Evolutionary conservation across 37 sponge, comb jelly and placozoan species (phyloP).

Genomic region (Amphimedon queenslandica): DNA sequence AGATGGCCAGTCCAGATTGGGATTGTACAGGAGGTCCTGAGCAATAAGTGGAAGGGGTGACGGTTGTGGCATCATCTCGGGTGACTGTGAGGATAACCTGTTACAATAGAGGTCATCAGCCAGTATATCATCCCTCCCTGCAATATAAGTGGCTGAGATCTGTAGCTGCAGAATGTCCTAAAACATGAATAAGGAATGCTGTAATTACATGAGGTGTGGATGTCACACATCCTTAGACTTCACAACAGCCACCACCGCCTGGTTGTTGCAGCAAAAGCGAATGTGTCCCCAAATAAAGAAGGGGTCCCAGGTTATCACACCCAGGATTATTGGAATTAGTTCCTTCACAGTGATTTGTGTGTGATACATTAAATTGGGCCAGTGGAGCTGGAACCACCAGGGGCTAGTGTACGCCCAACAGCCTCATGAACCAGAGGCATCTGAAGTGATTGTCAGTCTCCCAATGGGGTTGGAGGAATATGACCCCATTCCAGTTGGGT

Average conservation of each 20-base stretch:
- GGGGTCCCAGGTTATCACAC: constrained; percentile 33
- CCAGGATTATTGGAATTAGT: constrained; percentile 28
- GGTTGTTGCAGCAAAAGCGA: constrained; percentile 33
- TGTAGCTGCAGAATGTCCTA: constrained; percentile 6
- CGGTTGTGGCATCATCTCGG: neutral
- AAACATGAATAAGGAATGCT: constrained; percentile 26
- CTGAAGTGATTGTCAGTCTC: constrained; percentile 11
- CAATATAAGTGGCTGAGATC: constrained; percentile 1
- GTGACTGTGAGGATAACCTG: neutral
- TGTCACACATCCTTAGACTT: constrained; percentile 3
- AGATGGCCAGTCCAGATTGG: constrained; percentile 51
- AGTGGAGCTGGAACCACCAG: constrained; percentile 41
- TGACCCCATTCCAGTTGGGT: constrained; percentile 21
- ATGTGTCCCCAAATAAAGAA: constrained; percentile 13
- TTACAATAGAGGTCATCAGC: constrained; percentile 40
- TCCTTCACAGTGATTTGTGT: constrained; percentile 27
- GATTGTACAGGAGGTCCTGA: constrained; percentile 9
- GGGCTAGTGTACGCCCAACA: constrained; percentile 13
- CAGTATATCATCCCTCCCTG: constrained; percentile 4
- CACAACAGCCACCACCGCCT: constrained; percentile 27
- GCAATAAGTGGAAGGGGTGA: neutral
- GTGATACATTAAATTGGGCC: neutral
- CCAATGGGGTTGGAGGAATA: neutral
- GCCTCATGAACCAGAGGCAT: constrained; percentile 32
- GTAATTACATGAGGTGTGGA: constrained; percentile 45